Evolutionary conservation across 2,888 invertebrate species (phyloP).

Genomic region (Eretmocerus hayati): DNA sequence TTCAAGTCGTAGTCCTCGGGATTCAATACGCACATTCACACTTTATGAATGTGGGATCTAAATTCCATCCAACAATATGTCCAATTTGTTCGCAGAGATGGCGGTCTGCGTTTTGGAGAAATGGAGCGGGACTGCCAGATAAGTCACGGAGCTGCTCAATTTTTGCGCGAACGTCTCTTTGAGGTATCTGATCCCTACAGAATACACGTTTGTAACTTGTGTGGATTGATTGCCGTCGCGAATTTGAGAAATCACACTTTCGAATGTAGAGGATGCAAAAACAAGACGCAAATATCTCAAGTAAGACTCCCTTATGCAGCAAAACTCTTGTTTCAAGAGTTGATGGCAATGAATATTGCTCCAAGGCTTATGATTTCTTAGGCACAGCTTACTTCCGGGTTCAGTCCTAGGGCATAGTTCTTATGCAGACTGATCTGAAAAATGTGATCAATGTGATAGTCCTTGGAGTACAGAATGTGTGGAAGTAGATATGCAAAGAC

Average conservation of each 20-base stretch:
- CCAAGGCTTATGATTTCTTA: slow-evolving; percentile 77
- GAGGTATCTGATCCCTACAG: slow-evolving; percentile 99
- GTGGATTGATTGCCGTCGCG: slow-evolving; percentile 96
- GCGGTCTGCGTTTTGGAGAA: slow-evolving; percentile 98
- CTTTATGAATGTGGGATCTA: background rate
- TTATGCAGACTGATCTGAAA: too few relatives aligned
- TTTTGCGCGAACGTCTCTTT: slow-evolving; percentile 91
- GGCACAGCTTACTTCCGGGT: too few relatives aligned
- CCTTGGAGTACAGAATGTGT: too few relatives aligned
- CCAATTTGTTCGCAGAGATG: slow-evolving; percentile 61
- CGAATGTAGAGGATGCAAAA: slow-evolving; percentile 98
- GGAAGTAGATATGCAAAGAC: too few relatives aligned
- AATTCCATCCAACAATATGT: background rate
- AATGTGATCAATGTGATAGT: too few relatives aligned
- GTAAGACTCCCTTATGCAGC: slow-evolving; percentile 95
- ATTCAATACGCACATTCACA: too few relatives aligned
- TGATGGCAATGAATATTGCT: slow-evolving; percentile 99
- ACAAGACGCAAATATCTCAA: slow-evolving; percentile 98
- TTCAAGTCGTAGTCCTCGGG: too few relatives aligned
- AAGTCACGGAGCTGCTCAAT: slow-evolving; percentile 95
- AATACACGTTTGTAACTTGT: slow-evolving; percentile 96
- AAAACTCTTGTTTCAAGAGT: slow-evolving; percentile 95
- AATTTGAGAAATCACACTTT: slow-evolving; percentile 97
- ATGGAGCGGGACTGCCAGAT: slow-evolving; percentile 99
- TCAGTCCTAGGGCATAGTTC: too few relatives aligned